Conservation (phyloP, 2,888 invertebrate species). For the Phalangium opilio region DNA sequence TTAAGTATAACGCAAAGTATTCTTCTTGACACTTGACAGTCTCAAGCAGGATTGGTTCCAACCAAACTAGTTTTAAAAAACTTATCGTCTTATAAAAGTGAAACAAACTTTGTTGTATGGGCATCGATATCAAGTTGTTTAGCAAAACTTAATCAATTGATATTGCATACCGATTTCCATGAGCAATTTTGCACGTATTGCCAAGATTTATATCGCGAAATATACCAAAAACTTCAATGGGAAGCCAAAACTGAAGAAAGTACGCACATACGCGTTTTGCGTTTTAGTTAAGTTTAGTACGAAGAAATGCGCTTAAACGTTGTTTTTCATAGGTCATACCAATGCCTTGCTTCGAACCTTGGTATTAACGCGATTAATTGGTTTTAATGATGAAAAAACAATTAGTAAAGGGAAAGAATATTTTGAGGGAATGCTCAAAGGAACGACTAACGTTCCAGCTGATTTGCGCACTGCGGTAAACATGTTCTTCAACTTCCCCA, state of each 20-base stretch:
- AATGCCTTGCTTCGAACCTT: slow-evolving; percentile 70
- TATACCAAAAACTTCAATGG: slow-evolving; percentile 67
- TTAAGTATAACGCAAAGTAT: too few relatives aligned
- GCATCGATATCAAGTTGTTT: slow-evolving; percentile 62
- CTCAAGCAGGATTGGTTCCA: slow-evolving; percentile 65
- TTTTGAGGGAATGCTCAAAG: slow-evolving; percentile 48
- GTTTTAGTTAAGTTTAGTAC: too few relatives aligned
- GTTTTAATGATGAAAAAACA: slow-evolving; percentile 59
- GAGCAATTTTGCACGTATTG: slow-evolving; percentile 58
- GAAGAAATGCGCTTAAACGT: too few relatives aligned
- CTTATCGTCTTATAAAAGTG: slow-evolving; percentile 64
- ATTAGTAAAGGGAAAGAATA: slow-evolving; percentile 58
- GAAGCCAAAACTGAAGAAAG: slow-evolving; percentile 59
- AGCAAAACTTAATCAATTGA: slow-evolving; percentile 53
- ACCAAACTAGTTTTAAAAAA: slow-evolving; percentile 65
- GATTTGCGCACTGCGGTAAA: slow-evolving; percentile 72
- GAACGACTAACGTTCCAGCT: slow-evolving; percentile 49
- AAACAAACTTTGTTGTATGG: slow-evolving; percentile 89
- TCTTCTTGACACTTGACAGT: slow-evolving; percentile 14
- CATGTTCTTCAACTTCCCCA: too few relatives aligned
- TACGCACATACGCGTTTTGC: too few relatives aligned
- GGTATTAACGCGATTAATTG: slow-evolving; percentile 64
- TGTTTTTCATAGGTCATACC: slow-evolving; percentile 42
- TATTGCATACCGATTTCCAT: slow-evolving; percentile 62
- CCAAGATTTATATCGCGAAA: slow-evolving; percentile 51